Conservation (phyloP, 2,113 vertebrate species). For the Trematomus loennbergii region DNA sequence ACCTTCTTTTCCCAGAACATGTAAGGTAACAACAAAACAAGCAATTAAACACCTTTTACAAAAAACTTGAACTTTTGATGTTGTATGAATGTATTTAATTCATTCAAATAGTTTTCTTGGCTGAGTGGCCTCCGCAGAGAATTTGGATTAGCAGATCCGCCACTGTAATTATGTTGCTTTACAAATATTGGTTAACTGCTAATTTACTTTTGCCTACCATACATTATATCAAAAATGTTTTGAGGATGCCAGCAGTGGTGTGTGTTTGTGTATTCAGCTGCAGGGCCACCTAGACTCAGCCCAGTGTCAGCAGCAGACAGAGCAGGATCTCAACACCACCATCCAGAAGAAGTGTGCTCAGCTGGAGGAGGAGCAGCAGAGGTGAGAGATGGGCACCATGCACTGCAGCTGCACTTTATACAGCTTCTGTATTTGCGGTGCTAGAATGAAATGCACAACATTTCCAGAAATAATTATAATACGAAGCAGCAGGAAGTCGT, state of each 20-base stretch:
- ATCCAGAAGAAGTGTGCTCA: constrained; percentile 72
- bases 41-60: background rate
- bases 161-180: constrained; percentile 47
- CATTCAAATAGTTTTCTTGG: constrained; percentile 53
- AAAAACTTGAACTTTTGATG: constrained; percentile 20
- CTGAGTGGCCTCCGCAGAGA: constrained; percentile 7
- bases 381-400: constrained; percentile 70
- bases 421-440: constrained; percentile 2
- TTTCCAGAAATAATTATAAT: constrained; percentile 18
- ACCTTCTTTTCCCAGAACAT: too few relatives aligned
- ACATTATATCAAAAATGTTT: constrained; percentile 9
- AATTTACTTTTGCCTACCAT: constrained; percentile 16
- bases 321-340: constrained; percentile 79
- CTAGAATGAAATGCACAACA: constrained; percentile 13
- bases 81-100: constrained; percentile 40
- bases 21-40: background rate
- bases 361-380: constrained; percentile 83
- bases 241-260: constrained; percentile 23
- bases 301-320: constrained; percentile 71
- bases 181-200: constrained; percentile 42
- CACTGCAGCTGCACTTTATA: background rate
- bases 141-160: constrained; percentile 39
- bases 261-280: constrained; percentile 76
- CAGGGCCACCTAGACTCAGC: constrained; percentile 82
- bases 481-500: constrained; percentile 18